Conservation (phyloP, 2,888 invertebrate genomes). For the Drosophila buzzatii region DNA sequence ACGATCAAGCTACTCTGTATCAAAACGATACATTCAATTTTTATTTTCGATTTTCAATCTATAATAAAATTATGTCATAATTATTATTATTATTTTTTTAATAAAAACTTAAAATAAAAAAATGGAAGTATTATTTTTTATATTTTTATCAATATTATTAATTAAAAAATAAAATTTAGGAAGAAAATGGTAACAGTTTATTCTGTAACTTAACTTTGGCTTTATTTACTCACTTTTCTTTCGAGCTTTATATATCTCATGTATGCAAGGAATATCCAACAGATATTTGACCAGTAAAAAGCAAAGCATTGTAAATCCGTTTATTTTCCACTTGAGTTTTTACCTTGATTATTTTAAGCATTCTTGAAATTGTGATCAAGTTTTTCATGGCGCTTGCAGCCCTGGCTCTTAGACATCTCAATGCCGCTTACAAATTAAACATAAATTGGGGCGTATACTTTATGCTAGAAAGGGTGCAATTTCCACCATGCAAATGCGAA, state of each 20-base stretch:
- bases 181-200: no score
- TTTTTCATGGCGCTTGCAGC: background rate
- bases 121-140: no score
- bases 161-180: no score
- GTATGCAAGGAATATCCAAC: background rate
- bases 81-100: no score
- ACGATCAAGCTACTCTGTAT: no score
- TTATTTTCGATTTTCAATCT: no score
- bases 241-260: background rate
- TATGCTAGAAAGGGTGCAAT: constrained; percentile 47
- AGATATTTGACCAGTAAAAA: background rate
- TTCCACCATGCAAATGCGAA: constrained; percentile 45
- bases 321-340: background rate
- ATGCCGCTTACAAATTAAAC: constrained; percentile 30
- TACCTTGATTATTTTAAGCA: background rate
- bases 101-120: no score
- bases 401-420: constrained; percentile 25
- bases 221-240: no score
- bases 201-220: no score
- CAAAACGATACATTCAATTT: no score
- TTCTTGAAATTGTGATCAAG: background rate
- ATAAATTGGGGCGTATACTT: constrained; percentile 42
- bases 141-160: no score
- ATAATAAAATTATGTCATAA: no score
- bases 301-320: background rate